Percentiles rank a stretch among this genome's conserved stretches.
Evolutionary conservation across 2,113 vertebrate species (phyloP).

Genomic region (Thalassoma bifasciatum): DNA sequence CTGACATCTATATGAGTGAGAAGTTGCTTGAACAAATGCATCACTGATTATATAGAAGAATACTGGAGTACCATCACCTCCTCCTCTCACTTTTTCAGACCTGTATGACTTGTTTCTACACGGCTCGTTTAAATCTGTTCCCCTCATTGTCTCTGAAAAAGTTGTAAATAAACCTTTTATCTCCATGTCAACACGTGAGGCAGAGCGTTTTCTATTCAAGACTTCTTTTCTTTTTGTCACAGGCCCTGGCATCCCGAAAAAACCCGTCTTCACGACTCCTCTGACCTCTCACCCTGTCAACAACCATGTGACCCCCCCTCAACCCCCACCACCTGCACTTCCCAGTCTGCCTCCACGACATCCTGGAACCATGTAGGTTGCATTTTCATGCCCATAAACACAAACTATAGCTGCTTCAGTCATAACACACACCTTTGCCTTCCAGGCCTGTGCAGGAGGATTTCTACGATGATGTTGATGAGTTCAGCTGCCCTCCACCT

Average conservation of each 20-base stretch:
- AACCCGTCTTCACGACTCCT: slow-evolving; percentile 24
- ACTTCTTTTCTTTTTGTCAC: slow-evolving; percentile 19
- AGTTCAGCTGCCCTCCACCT: slow-evolving; percentile 52
- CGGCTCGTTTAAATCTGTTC: not conserved
- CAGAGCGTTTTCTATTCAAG: not conserved
- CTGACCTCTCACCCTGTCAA: slow-evolving; percentile 62
- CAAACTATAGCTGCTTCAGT: not conserved
- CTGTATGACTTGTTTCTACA: no score
- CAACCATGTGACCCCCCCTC: slow-evolving; percentile 51
- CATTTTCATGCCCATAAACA: not conserved
- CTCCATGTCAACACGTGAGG: not conserved
- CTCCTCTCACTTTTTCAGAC: no score
- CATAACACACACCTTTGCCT: slow-evolving; percentile 12
- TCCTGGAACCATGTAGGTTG: slow-evolving; percentile 71
- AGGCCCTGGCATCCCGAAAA: slow-evolving; percentile 61
- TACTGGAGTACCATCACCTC: no score
- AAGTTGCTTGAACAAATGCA: no score
- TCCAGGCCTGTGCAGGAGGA: slow-evolving; percentile 80
- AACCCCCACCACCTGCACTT: slow-evolving; percentile 55
- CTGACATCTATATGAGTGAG: no score
- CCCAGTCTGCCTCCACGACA: slow-evolving; percentile 90
- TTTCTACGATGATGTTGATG: slow-evolving; percentile 86
- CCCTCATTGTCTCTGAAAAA: not conserved
- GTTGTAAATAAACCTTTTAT: not conserved
- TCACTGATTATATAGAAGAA: no score